Percentiles rank a stretch among this genome's conserved stretches.
Evolutionary conservation across 2,113 vertebrate genomes (phyloP).

Genomic region (Calonectris borealis): DNA sequence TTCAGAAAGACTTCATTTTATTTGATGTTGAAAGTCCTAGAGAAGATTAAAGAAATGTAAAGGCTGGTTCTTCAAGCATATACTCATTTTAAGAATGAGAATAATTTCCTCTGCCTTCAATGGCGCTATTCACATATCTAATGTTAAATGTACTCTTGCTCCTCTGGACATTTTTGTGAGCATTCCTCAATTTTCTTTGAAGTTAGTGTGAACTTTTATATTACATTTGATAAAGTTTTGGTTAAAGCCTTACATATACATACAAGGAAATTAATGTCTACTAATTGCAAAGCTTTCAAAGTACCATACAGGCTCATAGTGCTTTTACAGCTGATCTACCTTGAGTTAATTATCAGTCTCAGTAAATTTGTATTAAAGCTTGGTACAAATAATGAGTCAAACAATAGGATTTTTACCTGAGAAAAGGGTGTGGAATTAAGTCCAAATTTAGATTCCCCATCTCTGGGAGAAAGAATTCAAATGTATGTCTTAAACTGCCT

Average conservation of each 20-base stretch:
- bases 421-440: not conserved
- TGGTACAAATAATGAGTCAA: not conserved
- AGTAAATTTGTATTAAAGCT: not conserved
- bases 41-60: not conserved
- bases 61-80: not conserved
- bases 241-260: not conserved
- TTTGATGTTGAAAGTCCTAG: not conserved
- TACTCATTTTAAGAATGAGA: not conserved
- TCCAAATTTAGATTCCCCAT: not conserved
- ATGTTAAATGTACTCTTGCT: not conserved
- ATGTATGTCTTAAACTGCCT: not conserved
- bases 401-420: not conserved
- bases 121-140: accelerated
- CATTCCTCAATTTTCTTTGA: not conserved
- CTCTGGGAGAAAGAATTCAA: not conserved
- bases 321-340: not conserved
- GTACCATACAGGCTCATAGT: not conserved
- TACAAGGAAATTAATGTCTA: not conserved
- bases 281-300: not conserved
- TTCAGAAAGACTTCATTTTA: not conserved
- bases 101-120: not conserved
- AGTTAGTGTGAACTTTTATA: not conserved
- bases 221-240: not conserved
- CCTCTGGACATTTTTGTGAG: not conserved
- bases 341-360: not conserved